Percentiles rank a stretch among this genome's conserved stretches.
Conservation (phyloP, 2,888 invertebrate species). For the Lasiommata megera region DNA sequence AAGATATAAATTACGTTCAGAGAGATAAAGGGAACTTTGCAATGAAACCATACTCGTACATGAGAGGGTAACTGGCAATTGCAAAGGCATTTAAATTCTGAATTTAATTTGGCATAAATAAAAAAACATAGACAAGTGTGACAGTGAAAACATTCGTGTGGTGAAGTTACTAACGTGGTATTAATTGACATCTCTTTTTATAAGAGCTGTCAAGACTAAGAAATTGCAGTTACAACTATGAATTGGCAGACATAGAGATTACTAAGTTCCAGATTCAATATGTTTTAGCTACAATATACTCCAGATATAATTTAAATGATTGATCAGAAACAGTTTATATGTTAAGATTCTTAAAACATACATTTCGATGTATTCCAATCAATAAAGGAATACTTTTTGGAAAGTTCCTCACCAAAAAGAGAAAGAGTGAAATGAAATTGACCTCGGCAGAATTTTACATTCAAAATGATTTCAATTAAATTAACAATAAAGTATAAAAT, state of each 20-base stretch:
- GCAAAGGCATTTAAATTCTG: conserved; percentile 6
- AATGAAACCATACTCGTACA: conserved; percentile 38
- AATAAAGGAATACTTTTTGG: not conserved
- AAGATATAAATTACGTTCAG: conserved; percentile 20
- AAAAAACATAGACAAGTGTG: too few species aligned
- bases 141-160: too few species aligned
- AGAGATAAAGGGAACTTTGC: conserved; percentile 20
- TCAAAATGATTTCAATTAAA: conserved; percentile 7
- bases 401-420: not conserved
- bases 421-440: not conserved
- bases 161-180: too few species aligned
- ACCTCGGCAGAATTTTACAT: conserved; percentile 5
- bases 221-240: too few species aligned
- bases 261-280: too few species aligned
- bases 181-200: too few species aligned
- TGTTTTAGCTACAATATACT: too few species aligned
- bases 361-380: not conserved
- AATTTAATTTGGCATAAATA: not conserved
- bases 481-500: not conserved
- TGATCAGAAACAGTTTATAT: too few species aligned
- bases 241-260: too few species aligned
- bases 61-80: conserved; percentile 15
- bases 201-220: too few species aligned
- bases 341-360: too few species aligned
- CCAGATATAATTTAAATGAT: too few species aligned